Base-by-base conservation (phyloP, 2,113 vertebrate genomes). In the Dryoscopus gambensis region DNA sequence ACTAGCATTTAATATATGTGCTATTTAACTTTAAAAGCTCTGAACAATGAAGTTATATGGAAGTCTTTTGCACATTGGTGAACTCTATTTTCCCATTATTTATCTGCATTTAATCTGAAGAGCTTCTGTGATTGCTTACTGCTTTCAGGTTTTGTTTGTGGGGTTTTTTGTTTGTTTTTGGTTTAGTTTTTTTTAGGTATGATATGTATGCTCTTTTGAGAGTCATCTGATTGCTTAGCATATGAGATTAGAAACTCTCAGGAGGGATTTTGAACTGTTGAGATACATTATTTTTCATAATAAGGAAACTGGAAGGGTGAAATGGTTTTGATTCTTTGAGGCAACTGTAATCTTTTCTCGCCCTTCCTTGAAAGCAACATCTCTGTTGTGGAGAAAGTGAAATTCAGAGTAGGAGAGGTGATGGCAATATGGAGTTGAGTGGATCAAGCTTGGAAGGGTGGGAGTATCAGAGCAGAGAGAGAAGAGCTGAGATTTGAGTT, bases 151-250 rank as follows among this genome's bases (percentile, higher is more conserved):
- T 12, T 52, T 60, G 6, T 65, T 78, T 69, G 11, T 53, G 27
- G 19, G 9, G 3, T 0, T 30, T 30, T 70, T 63, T 31, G 3
- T 24, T 56, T 30, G 0, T 15, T 47, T 5, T 3, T 18, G 14
- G 40, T 42, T 40, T 52, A 15, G 4, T 65, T 22, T 13, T 4
- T 25, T 74, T 55, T 11, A 50, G 30, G 15, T 22, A 19, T 53
- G 15, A 6, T 53, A 20, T 44, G 6, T 53, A 20, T 44, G 6
- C 68, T 95, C 11, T 86, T 91, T 69, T 57, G 28, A 35, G 50
- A 69, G 13, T 39, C 20, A 31, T 84, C 47, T 75, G 35, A 44
- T 53, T 84, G 5, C 39, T 37, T 42, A 37, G 25, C 3, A 21
- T 40, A 23, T 35, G 57, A 82, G 30, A 71, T 47, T 14, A 67